Evolutionary conservation across 2,888 invertebrate species (phyloP).

Genomic region (Physocephala rufipes): DNA sequence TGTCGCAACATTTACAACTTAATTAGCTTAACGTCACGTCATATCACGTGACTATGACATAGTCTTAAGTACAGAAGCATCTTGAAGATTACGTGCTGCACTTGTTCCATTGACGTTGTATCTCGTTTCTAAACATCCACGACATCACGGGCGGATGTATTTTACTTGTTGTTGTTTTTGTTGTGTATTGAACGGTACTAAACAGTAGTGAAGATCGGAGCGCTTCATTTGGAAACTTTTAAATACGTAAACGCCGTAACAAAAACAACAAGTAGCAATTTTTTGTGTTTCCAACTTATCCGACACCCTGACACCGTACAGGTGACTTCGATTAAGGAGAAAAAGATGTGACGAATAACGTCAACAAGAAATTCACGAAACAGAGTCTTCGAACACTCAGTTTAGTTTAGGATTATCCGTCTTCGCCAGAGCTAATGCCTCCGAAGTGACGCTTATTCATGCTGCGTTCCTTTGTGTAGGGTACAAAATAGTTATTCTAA

Average conservation of each 20-base stretch:
- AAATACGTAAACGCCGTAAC: constrained; percentile 25
- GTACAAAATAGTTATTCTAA: constrained; percentile 50
- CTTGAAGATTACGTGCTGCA: constrained; percentile 16
- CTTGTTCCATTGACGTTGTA: constrained; percentile 21
- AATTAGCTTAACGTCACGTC: constrained; percentile 20
- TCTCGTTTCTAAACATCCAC: background rate
- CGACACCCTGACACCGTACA: too few species aligned
- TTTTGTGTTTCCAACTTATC: too few species aligned
- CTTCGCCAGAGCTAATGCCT: too few species aligned
- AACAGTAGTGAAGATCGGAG: constrained; percentile 2
- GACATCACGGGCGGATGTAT: constrained; percentile 18
- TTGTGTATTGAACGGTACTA: constrained; percentile 25
- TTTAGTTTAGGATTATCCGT: too few species aligned
- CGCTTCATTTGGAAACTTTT: too few species aligned
- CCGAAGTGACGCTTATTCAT: background rate
- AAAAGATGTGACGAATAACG: too few species aligned
- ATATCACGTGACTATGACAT: constrained; percentile 19
- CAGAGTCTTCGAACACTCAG: too few species aligned
- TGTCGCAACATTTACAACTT: constrained; percentile 2
- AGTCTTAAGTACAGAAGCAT: background rate
- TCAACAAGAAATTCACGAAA: too few species aligned
- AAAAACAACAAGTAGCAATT: background rate
- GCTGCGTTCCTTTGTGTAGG: background rate
- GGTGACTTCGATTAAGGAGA: too few species aligned
- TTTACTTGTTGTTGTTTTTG: constrained; percentile 24